A percentile compares a stretch with the other conserved stretches of the same genome.
These are phyloP conservation scores for Cyrtorhinus lividipennis DNA, from an alignment of 1,140 invertebrate species.

Conservation along the genomic window DNA sequence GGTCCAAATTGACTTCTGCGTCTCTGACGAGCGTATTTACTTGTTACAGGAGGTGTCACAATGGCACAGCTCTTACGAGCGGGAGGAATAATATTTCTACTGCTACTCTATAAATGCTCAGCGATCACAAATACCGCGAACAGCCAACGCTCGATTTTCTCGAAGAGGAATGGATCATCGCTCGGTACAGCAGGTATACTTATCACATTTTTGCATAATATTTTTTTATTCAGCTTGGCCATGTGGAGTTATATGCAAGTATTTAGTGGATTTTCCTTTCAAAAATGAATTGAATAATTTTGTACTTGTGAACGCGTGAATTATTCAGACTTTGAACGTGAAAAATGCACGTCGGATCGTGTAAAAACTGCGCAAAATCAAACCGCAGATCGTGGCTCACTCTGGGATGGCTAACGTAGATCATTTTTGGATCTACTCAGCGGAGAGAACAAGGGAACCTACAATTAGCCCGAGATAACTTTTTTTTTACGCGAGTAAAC, in stretches of 20 bases:
- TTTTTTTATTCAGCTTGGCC: background rate
- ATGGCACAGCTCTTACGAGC: background rate
- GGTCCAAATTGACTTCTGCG: no score
- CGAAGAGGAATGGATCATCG: background rate
- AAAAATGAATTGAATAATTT: background rate
- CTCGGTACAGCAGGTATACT: background rate
- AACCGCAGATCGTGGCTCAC: no score
- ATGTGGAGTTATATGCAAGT: background rate
- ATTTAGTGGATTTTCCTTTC: background rate
- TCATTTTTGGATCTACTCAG: no score
- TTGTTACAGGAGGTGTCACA: background rate
- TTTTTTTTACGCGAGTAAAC: no score
- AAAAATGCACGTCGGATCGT: no score
- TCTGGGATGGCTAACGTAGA: no score
- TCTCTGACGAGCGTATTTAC: no score
- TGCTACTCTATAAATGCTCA: background rate
- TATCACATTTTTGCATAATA: background rate
- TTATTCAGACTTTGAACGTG: background rate
- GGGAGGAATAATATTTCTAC: background rate
- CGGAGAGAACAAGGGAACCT: no score
- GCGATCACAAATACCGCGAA: background rate
- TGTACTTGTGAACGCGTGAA: background rate
- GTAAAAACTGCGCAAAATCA: no score
- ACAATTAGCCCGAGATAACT: no score
- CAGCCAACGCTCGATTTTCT: background rate